Evolutionary conservation across 2,888 invertebrate species (phyloP), one percentile per base, ranked within the genome.

Genomic region (Exephanes ischioxanthus): DNA sequence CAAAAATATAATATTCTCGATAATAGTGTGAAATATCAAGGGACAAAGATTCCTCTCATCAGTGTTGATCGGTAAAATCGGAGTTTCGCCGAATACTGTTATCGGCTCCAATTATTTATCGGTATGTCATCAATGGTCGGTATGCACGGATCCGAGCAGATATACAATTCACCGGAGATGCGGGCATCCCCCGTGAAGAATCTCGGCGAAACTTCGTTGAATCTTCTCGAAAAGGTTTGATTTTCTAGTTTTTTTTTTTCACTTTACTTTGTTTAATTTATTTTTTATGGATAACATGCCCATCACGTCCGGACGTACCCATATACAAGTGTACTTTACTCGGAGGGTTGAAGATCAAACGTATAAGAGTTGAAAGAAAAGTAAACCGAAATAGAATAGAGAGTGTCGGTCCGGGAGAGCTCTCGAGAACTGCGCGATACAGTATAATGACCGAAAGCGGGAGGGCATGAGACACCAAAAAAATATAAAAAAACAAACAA

Each of bases 351-450:
- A 22, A 77, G 37, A 77, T 67, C 66, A 67, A 77, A 67, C 53
- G 67, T 26, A 16, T 26, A 41, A n/a, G 41, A 58, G 76, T 66
- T 53, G 76, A 66, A 76, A 76, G 71, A 55, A 33, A 66, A 48
- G 76, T 87, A 86, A 80, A 88, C 90, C 89, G 88, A 92, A 92
- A 92, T 92, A 92, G 92, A 91, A 89, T 90, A 63, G 71, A 48
- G 76, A 68, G 58, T 80, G 63, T 83, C 90, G 87, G 89, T 90
- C 92, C 90, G 89, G 91, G 91, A 89, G 92, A 90, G 89, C 91
- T 89, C 86, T 89, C 86, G 66, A 16, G 67, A 75, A 76, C 33
- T 66, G 48, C 30, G 55, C 33, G 67, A 83, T 78, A 66, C 53
- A 37, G 45, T 76, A 71, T 76, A 70, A 67, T 73, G 67, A 73